Base-by-base conservation (phyloP, 2,113 vertebrate species). In the Neolamprologus modestus region DNA sequence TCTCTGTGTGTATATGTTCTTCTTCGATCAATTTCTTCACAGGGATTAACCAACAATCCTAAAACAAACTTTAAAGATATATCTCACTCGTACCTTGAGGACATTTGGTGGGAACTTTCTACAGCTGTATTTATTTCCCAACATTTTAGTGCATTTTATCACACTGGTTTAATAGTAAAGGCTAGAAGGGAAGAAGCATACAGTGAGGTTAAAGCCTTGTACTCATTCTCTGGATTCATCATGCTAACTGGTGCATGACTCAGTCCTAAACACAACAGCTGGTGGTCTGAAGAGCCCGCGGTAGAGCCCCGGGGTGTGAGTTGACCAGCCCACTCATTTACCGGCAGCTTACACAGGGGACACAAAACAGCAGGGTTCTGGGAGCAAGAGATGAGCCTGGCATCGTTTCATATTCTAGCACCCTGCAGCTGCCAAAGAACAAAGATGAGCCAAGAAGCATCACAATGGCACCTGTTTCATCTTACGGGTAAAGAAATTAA, bases 301-400 rank as follows among this genome's bases (percentile, higher is more conserved):
- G 92, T 89, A 92, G 89, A 93, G 91, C 95, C 90, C 73, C 83
- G 40, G 94, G 95, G 93, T 93, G 90, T 78, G 87, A 83, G 89
- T 89, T 94, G 94, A 95, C 94, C 95, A 83, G 91, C 94, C 90
- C 91, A 94, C 92, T 95, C 93, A 92, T 95, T 96, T 95, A 95
- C 90, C 82, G 59, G 86, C 88, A 91, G 90, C 87, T 91, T 90
- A 89, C 93, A 88, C 91, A 47, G 90, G 92, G 91, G 92, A 93
- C 80, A 40, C 88, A 59, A 87, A 93, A 91, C 93, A 93, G 93
- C 87, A 40, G 91, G 88, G 88, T 81, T 89, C 88, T 88, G 84
- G 89, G 91, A 93, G 92, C 87, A 89, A 59, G 78, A 90, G 86
- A 91, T 47, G 84, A 85, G 81, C 35, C 88, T 94, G 95, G 93